A percentile compares a stretch with the other conserved stretches of the same genome.
These are phyloP conservation scores for Orthonyx spaldingii DNA, from an alignment of 2,113 vertebrate genomes.

Conservation along the genomic window DNA sequence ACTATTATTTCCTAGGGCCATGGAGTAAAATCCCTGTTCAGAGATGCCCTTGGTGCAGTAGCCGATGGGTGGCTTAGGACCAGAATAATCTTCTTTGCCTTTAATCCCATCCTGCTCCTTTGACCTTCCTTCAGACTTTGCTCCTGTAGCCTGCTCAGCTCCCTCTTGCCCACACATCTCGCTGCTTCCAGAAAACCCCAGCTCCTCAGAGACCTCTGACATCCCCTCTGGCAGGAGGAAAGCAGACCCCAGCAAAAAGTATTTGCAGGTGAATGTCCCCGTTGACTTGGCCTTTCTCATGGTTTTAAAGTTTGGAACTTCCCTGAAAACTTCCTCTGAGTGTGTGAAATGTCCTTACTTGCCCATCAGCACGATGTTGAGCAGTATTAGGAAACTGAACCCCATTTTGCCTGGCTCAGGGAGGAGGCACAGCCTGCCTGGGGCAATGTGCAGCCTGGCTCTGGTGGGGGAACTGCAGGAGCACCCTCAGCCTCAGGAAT, in stretches of 20 bases:
- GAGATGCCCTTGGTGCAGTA: neutral
- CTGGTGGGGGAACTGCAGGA: neutral
- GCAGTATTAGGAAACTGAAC: neutral
- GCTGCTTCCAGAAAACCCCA: neutral
- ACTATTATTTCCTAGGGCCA: neutral
- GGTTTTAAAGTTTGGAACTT: neutral
- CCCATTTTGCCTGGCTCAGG: neutral
- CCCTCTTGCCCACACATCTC: neutral
- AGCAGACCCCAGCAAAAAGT: neutral
- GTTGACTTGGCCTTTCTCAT: neutral
- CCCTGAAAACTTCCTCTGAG: neutral
- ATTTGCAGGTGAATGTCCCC: neutral
- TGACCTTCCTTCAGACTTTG: neutral
- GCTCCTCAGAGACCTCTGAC: accelerated
- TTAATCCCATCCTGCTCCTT: neutral
- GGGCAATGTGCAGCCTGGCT: neutral
- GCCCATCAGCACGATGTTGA: neutral
- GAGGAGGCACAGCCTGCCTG: neutral
- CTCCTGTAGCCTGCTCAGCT: neutral
- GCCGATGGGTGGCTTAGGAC: neutral
- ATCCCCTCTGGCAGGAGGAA: neutral
- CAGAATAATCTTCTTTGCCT: neutral
- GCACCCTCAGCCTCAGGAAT: neutral
- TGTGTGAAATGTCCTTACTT: neutral
- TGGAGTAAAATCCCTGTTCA: neutral